Conservation (phyloP, 2,888 invertebrate genomes). For the Heteromurus nitidus region DNA sequence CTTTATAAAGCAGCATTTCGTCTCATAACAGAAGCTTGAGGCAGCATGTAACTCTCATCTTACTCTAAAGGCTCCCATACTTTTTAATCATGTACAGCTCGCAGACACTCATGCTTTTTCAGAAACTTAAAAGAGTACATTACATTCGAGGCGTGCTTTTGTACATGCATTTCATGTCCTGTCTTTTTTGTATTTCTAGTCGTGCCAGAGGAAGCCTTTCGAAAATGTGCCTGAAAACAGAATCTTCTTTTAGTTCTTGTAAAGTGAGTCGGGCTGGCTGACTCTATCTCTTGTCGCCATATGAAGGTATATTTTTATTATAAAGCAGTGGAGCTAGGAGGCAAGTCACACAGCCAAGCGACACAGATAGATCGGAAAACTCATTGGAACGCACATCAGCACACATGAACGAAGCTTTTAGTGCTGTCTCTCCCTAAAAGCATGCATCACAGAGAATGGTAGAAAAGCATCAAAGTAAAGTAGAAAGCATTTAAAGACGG, state of each 20-base stretch:
- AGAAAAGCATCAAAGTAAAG: neutral
- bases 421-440: slow-evolving; percentile 10
- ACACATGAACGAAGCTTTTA: slow-evolving; percentile 30
- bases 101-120: neutral
- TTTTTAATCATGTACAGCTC: neutral
- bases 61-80: slow-evolving; percentile 11
- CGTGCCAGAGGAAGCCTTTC: slow-evolving; percentile 11
- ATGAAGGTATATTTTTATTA: slow-evolving; percentile 10
- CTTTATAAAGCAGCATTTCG: slow-evolving; percentile 1
- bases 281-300: slow-evolving; percentile 33
- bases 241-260: neutral
- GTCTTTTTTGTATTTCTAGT: slow-evolving; percentile 30
- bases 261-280: slow-evolving; percentile 20
- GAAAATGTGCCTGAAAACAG: slow-evolving; percentile 9
- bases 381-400: slow-evolving; percentile 29
- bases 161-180: slow-evolving; percentile 19
- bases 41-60: slow-evolving; percentile 16
- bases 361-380: slow-evolving; percentile 1
- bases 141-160: neutral
- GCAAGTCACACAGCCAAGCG: slow-evolving; percentile 2
- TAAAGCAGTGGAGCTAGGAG: slow-evolving; percentile 14
- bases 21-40: slow-evolving; percentile 10
- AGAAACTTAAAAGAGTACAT: slow-evolving; percentile 14
- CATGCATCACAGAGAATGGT: slow-evolving; percentile 1
- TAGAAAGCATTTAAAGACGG: slow-evolving; percentile 22